Evolutionary conservation across 2,797 vertebrate genomes (phyloP).

Genomic region (Molossus molossus): DNA sequence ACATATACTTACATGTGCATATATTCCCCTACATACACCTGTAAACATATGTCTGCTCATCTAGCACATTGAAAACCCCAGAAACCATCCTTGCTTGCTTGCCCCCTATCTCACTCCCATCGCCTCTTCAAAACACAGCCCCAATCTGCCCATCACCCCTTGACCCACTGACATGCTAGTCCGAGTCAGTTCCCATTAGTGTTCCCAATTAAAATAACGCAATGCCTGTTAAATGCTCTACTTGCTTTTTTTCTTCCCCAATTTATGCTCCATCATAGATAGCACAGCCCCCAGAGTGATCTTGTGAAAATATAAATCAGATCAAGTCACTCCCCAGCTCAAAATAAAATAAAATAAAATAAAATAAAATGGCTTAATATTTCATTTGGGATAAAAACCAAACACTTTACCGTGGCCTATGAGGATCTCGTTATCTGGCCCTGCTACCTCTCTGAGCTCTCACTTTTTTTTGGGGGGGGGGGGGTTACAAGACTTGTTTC

Average conservation of each 20-base stretch:
- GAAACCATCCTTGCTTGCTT: background rate
- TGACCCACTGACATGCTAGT: background rate
- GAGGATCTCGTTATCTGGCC: background rate
- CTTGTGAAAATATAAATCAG: slow-evolving; percentile 30
- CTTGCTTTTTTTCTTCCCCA: background rate
- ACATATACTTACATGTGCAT: background rate
- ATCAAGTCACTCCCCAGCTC: background rate
- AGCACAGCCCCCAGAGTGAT: background rate
- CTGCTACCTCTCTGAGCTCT: background rate
- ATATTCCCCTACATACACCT: background rate
- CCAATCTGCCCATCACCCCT: background rate
- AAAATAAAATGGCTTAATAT: slow-evolving; percentile 26
- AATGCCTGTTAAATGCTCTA: background rate
- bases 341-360: background rate
- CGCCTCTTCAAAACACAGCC: background rate
- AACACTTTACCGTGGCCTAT: background rate
- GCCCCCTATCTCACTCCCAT: background rate
- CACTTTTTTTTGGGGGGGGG: background rate
- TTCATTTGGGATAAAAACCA: background rate
- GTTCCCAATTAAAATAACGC: background rate
- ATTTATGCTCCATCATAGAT: background rate
- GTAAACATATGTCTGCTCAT: background rate
- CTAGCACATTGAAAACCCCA: background rate
- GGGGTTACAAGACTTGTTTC: background rate
- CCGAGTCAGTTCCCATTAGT: background rate